These are phyloP conservation scores for Diloba caeruleocephala DNA, from an alignment of 2,888 invertebrate genomes.

Conservation along the genomic window DNA sequence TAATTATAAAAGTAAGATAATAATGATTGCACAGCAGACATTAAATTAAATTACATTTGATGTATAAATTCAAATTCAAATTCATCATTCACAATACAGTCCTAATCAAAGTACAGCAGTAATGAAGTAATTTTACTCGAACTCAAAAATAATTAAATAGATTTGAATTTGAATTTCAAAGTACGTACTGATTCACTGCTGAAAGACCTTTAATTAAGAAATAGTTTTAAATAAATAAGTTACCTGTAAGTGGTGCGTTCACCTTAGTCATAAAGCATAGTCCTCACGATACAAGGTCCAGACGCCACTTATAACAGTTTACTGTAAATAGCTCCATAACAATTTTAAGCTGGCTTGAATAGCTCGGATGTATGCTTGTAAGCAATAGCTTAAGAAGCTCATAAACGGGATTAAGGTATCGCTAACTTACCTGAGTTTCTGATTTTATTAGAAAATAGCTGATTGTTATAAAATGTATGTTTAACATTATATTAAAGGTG, in stretches of 20 bases:
- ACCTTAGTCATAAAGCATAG: slow-evolving; percentile 58
- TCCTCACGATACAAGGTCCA: slow-evolving; percentile 67
- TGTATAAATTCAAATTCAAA: too few relatives aligned
- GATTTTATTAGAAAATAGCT: slow-evolving; percentile 31
- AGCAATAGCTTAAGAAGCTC: slow-evolving; percentile 23
- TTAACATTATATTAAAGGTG: too few relatives aligned
- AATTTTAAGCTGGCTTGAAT: slow-evolving; percentile 65
- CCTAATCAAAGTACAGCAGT: neutral
- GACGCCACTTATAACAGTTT: slow-evolving; percentile 70
- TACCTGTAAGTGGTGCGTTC: slow-evolving; percentile 28
- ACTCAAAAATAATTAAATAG: slow-evolving; percentile 15
- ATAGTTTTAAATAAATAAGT: slow-evolving; percentile 7
- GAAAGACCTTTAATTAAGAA: slow-evolving; percentile 25
- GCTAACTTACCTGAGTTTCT: slow-evolving; percentile 30
- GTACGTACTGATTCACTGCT: slow-evolving; percentile 23
- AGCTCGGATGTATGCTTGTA: slow-evolving; percentile 50
- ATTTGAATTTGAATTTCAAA: slow-evolving; percentile 22
- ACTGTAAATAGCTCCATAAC: slow-evolving; percentile 69
- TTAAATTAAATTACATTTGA: too few relatives aligned
- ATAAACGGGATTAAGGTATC: slow-evolving; percentile 43
- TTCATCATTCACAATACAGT: too few relatives aligned
- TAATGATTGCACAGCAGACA: too few relatives aligned
- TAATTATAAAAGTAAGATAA: too few relatives aligned
- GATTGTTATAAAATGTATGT: neutral
- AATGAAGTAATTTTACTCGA: neutral